A percentile compares a stretch with the other conserved stretches of the same genome.
phyloP scores from a whole-genome alignment of 2,888 invertebrate genomes.

The Nomada ferruginata region DNA sequence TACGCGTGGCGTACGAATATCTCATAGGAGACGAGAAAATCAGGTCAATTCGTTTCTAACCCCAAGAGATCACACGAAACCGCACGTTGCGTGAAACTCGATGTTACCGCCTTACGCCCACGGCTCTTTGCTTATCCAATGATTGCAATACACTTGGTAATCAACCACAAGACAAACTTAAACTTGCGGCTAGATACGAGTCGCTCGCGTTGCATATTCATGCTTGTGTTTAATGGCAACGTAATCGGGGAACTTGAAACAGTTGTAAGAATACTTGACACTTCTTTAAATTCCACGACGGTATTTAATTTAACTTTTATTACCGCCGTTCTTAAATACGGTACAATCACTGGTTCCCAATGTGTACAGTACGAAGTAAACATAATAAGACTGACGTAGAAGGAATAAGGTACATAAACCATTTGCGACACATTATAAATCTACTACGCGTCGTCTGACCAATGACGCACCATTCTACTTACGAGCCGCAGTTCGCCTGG shows the following conservation, averaged over 20 bases:
- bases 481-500: neutral
- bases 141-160: conserved; percentile 45
- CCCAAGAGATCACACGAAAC: conserved; percentile 41
- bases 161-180: conserved; percentile 57
- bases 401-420: neutral
- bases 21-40: conserved; percentile 13
- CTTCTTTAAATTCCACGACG: neutral
- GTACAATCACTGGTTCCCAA: too few species aligned
- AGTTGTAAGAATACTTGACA: neutral
- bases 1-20: neutral
- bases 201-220: conserved; percentile 15
- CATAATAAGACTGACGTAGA: neutral
- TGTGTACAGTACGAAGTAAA: too few species aligned
- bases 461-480: conserved; percentile 26
- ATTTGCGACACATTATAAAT: neutral
- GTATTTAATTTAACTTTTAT: too few species aligned
- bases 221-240: neutral
- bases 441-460: neutral
- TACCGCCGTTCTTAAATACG: too few species aligned
- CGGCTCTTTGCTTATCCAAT: conserved; percentile 56
- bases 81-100: conserved; percentile 41
- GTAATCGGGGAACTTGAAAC: neutral
- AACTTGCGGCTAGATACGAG: conserved; percentile 11
- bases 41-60: conserved; percentile 40
- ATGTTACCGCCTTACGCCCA: conserved; percentile 46